Conservation (phyloP, 2,888 invertebrate species). For the Rhingia campestris region DNA sequence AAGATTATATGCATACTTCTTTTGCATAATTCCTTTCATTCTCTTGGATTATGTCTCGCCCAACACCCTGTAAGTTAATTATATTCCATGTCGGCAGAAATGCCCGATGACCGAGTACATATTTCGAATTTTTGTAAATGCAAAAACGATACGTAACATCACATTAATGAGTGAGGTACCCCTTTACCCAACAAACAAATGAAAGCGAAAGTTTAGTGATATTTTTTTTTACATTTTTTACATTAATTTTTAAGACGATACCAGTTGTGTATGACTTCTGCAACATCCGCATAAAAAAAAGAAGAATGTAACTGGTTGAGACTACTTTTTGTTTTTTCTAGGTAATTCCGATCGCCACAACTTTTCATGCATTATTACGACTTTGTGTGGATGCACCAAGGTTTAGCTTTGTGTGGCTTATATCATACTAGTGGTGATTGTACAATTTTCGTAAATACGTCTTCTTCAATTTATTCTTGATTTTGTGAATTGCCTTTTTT, state of each 20-base stretch:
- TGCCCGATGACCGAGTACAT: conserved; percentile 41
- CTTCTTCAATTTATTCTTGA: too few relatives aligned
- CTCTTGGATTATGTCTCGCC: conserved; percentile 12
- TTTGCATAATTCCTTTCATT: neutral
- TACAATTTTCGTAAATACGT: conserved; percentile 19
- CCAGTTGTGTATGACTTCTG: conserved; percentile 68
- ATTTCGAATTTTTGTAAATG: conserved; percentile 46
- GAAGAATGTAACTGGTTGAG: conserved; percentile 60
- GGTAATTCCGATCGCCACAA: conserved; percentile 45
- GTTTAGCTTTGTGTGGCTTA: conserved; percentile 32
- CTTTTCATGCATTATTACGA: conserved; percentile 44
- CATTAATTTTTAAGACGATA: conserved; percentile 67
- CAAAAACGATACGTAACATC: conserved; percentile 56
- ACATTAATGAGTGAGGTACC: conserved; percentile 42
- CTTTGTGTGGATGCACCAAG: conserved; percentile 38
- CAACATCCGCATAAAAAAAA: conserved; percentile 65
- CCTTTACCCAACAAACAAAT: conserved; percentile 28
- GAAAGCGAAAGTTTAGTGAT: conserved; percentile 70
- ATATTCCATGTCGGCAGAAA: conserved; percentile 21
- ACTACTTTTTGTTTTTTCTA: conserved; percentile 49
- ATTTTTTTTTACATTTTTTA: conserved; percentile 49
- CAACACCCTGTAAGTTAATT: conserved; percentile 25
- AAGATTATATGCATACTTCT: neutral
- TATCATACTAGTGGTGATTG: conserved; percentile 51
- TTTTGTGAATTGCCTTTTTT: conserved; percentile 26